Conservation (phyloP, 2,797 vertebrate species). For the Danionella dracula region DNA sequence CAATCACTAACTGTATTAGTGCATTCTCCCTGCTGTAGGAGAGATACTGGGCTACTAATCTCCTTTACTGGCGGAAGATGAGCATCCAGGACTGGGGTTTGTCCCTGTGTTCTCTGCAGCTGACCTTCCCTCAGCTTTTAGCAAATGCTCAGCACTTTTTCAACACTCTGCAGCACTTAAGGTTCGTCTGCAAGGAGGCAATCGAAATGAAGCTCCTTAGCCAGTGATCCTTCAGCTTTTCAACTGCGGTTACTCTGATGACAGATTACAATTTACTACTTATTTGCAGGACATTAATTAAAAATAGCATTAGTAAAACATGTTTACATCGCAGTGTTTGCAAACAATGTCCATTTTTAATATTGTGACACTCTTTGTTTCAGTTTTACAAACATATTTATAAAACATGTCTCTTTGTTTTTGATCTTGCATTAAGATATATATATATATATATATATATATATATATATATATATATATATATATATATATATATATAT, state of each 20-base stretch:
- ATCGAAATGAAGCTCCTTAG: neutral
- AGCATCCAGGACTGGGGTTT: slow-evolving; percentile 4
- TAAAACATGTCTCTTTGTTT: too few species aligned
- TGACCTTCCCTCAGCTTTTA: slow-evolving; percentile 24
- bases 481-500: too few species aligned
- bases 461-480: too few species aligned
- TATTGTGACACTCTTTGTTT: too few species aligned
- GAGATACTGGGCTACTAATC: slow-evolving; percentile 17
- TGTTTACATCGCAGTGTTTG: too few species aligned
- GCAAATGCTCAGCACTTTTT: slow-evolving; percentile 11
- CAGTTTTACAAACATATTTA: too few species aligned
- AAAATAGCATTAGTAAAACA: too few species aligned
- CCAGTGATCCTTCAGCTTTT: neutral
- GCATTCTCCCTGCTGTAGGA: neutral
- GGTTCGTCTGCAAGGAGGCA: neutral
- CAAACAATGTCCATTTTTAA: too few species aligned
- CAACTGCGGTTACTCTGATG: neutral
- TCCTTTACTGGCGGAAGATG: slow-evolving; percentile 14
- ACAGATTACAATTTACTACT: too few species aligned
- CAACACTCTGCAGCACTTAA: neutral
- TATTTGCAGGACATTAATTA: too few species aligned
- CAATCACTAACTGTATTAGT: slow-evolving; percentile 18
- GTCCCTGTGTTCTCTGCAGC: slow-evolving; percentile 11
- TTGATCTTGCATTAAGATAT: too few species aligned
- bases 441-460: too few species aligned